Percentiles rank a stretch among this genome's conserved stretches.
Conservation (phyloP, 2,888 invertebrate genomes). For the Drosophila macrospina region DNA sequence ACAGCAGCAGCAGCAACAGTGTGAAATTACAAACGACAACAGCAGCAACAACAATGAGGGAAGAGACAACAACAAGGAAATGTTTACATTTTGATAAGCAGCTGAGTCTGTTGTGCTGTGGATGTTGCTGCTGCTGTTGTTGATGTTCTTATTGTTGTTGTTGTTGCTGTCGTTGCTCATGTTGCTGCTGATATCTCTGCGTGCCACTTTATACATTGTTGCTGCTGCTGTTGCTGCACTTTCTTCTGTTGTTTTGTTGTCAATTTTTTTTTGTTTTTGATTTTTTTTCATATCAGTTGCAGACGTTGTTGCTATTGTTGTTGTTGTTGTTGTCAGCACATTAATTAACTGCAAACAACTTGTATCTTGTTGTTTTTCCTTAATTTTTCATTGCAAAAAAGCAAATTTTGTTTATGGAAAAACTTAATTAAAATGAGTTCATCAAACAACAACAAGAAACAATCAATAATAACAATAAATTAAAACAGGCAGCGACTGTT, state of each 20-base stretch:
- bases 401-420: conserved; percentile 38
- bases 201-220: conserved; percentile 28
- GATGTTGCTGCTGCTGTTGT: conserved; percentile 10
- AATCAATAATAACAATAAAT: conserved; percentile 59
- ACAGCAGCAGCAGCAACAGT: conserved; percentile 1
- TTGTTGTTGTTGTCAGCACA: conserved; percentile 33
- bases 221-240: conserved; percentile 43
- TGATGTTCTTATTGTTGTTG: background rate
- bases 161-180: background rate
- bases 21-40: conserved; percentile 11
- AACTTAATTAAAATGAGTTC: conserved; percentile 58
- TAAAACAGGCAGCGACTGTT: conserved; percentile 28
- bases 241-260: conserved; percentile 37
- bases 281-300: conserved; percentile 1
- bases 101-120: too few relatives aligned
- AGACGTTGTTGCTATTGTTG: background rate
- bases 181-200: conserved; percentile 37
- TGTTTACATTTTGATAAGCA: conserved; percentile 61
- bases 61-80: conserved; percentile 47
- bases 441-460: conserved; percentile 43
- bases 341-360: conserved; percentile 45
- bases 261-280: conserved; percentile 7
- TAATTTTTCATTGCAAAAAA: conserved; percentile 5
- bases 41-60: conserved; percentile 3
- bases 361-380: conserved; percentile 14